Conservation (phyloP, 2,797 vertebrate genomes). For the Leptoclinus maculatus region DNA sequence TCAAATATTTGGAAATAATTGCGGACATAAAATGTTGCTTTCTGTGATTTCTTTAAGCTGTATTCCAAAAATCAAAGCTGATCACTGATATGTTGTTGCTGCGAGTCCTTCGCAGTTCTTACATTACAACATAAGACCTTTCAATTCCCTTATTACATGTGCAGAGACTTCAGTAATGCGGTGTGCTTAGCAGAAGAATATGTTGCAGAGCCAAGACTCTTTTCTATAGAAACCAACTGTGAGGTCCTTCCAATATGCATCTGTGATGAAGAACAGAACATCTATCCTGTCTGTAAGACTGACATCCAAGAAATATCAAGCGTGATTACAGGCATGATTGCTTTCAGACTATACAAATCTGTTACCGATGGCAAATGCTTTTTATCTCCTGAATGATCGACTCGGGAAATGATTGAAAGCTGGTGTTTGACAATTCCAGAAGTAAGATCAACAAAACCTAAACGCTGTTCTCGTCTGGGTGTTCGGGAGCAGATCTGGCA, state of each 20-base stretch:
- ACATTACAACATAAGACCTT: slow-evolving; percentile 31
- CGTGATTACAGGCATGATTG: slow-evolving; percentile 54
- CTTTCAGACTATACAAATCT: slow-evolving; percentile 46
- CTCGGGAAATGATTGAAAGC: slow-evolving; percentile 43
- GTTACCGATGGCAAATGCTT: slow-evolving; percentile 18
- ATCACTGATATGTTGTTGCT: slow-evolving; percentile 20
- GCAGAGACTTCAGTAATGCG: slow-evolving; percentile 42
- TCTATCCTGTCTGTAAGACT: slow-evolving; percentile 54
- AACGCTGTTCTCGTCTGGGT: slow-evolving; percentile 23
- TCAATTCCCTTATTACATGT: slow-evolving; percentile 45
- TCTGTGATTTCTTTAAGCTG: not conserved
- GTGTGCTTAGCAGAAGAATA: slow-evolving; percentile 22
- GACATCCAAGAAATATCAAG: slow-evolving; percentile 55
- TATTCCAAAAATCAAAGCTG: slow-evolving; percentile 31
- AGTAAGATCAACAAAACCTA: slow-evolving; percentile 51
- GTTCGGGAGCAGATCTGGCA: slow-evolving; percentile 30
- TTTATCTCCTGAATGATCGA: slow-evolving; percentile 32
- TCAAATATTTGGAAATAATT: slow-evolving; percentile 17
- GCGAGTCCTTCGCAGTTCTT: slow-evolving; percentile 10
- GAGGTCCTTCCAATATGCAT: slow-evolving; percentile 45
- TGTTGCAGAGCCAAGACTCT: slow-evolving; percentile 23
- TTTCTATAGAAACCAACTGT: slow-evolving; percentile 40
- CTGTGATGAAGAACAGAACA: slow-evolving; percentile 57
- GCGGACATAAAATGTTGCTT: not conserved
- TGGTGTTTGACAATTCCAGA: slow-evolving; percentile 47